These are phyloP conservation scores for Andrena chrysosceles DNA, from an alignment of 2,888 invertebrate species.

Conservation along the genomic window DNA sequence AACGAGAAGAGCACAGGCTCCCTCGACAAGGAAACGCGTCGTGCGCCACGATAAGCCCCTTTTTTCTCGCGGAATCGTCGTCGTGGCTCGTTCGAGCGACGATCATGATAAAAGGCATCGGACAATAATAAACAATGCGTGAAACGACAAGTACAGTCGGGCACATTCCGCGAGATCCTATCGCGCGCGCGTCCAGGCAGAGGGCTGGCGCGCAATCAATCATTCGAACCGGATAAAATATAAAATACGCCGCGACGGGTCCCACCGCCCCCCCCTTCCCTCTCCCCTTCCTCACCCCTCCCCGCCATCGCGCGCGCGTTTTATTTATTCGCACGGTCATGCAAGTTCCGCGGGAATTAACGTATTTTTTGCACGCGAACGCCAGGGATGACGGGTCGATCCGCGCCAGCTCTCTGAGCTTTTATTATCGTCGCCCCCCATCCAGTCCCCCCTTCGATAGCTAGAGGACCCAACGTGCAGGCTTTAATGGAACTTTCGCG, in stretches of 20 bases:
- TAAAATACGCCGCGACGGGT: slow-evolving; percentile 81
- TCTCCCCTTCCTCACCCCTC: neutral
- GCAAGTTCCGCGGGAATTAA: slow-evolving; percentile 82
- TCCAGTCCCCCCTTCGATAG: neutral
- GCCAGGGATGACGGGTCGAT: slow-evolving; percentile 76
- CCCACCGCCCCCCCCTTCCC: no score
- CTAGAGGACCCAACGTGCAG: slow-evolving; percentile 25
- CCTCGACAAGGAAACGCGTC: neutral
- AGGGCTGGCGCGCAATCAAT: slow-evolving; percentile 79
- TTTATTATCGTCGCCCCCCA: slow-evolving; percentile 61
- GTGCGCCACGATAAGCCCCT: neutral
- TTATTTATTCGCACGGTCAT: slow-evolving; percentile 84
- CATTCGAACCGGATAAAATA: slow-evolving; percentile 83
- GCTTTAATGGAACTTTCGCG: slow-evolving; percentile 41
- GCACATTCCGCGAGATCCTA: slow-evolving; percentile 82
- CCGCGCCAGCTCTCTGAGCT: slow-evolving; percentile 69
- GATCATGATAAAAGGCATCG: slow-evolving; percentile 81
- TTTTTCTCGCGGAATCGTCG: slow-evolving; percentile 28
- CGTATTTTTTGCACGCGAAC: slow-evolving; percentile 83
- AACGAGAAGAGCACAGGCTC: neutral
- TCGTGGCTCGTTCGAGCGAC: slow-evolving; percentile 42
- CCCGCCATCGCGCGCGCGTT: slow-evolving; percentile 70
- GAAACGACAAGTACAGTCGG: slow-evolving; percentile 82
- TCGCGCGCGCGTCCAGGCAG: slow-evolving; percentile 63
- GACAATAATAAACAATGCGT: slow-evolving; percentile 84